These are phyloP conservation scores for Oscheius myriophilus DNA, from an alignment of 2,888 invertebrate species.

Conservation along the genomic window DNA sequence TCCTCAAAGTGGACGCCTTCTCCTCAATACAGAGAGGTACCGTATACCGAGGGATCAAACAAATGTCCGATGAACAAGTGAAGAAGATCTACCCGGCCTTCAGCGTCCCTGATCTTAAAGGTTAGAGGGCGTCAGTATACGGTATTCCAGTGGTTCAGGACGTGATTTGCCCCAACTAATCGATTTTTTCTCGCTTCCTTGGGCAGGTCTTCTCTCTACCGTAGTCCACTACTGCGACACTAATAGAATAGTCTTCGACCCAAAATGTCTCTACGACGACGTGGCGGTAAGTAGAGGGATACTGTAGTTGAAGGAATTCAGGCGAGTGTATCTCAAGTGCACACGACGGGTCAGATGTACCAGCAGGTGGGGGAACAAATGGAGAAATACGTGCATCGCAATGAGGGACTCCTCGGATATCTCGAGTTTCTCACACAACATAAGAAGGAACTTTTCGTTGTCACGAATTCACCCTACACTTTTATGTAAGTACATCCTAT, in stretches of 20 bases:
- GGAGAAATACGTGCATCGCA: conserved; percentile 62
- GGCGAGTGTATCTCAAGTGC: conserved; percentile 50
- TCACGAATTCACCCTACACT: conserved; percentile 94
- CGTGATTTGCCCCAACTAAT: conserved; percentile 85
- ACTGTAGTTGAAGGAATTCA: conserved; percentile 16
- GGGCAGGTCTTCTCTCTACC: conserved; percentile 83
- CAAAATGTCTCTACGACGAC: conserved; percentile 92
- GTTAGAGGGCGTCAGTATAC: neutral
- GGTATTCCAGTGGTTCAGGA: conserved; percentile 12
- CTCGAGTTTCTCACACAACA: conserved; percentile 81
- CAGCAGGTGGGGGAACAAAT: conserved; percentile 42
- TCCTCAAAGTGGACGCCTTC: conserved; percentile 93
- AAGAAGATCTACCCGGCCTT: conserved; percentile 78
- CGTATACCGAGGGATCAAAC: conserved; percentile 45
- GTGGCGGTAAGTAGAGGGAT: conserved; percentile 79
- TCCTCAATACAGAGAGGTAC: conserved; percentile 92
- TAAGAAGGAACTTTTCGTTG: conserved; percentile 89
- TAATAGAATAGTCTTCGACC: conserved; percentile 90
- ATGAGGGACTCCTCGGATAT: conserved; percentile 75
- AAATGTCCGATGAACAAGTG: conserved; percentile 42
- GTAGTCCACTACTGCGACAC: conserved; percentile 90
- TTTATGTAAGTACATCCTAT: conserved; percentile 79
- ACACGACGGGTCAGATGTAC: conserved; percentile 61
- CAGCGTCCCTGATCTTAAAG: conserved; percentile 55
- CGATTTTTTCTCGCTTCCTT: conserved; percentile 92